Base-by-base conservation (phyloP, 2,888 invertebrate genomes). In the Minunthozetes semirufus region DNA sequence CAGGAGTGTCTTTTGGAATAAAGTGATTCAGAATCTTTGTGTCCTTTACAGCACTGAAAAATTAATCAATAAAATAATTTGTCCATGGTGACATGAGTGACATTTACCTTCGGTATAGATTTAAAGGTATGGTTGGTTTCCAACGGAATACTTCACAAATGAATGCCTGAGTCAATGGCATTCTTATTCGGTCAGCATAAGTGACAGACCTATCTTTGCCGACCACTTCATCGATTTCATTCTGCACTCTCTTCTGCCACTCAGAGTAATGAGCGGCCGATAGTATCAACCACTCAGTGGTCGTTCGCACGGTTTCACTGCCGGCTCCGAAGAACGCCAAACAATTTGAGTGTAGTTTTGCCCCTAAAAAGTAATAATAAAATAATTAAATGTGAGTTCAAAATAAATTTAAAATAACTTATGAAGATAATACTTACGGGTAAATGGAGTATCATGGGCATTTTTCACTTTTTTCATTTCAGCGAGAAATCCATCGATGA, bases 71-170 rank as follows among this genome's bases (percentile, higher is more conserved):
- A n/a, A n/a, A n/a, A n/a, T n/a, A n/a, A n/a, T n/a, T n/a, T n/a
- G n/a, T n/a, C n/a, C n/a, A n/a, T n/a, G n/a, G n/a, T n/a, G n/a
- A n/a, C n/a, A n/a, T 33, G n/a, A n/a, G n/a, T n/a, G n/a, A n/a
- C n/a, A n/a, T n/a, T 77, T 74, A 79, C 79, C 75, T 78, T 77
- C 79, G 63, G 4, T 77, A 66, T 13, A 79, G 74, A 29, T 78
- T 79, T 29, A 79, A 76, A 15, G 79, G 79, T 17, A 78, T 74
- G 3, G 78, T 77, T 4, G 79, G 77, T 81, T 93, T 92, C 84
- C 91, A 88, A 61, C 93, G 86, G 0, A 93, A 82, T 0, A 90
- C 87, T 82, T 93, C 93, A 80, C 89, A 84, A 0, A 90, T 89
- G 11, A 91, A 86, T 0, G 91, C n/a, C n/a, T n/a, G n/a, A n/a